These are phyloP conservation scores for Hyperoplus immaculatus DNA, from an alignment of 2,797 vertebrate species.

Conservation along the genomic window DNA sequence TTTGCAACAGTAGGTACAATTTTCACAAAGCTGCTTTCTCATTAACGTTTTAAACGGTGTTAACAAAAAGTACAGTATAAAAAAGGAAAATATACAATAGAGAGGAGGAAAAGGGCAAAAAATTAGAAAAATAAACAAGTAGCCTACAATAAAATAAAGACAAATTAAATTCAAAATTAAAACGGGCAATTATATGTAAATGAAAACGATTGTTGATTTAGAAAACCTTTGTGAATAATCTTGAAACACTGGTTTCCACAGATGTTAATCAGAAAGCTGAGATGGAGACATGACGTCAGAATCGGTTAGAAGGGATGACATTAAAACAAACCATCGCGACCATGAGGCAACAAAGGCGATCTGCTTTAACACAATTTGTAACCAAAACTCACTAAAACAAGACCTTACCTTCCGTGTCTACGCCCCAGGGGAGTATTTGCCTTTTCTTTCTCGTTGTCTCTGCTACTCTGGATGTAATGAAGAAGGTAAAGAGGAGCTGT, in stretches of 20 bases:
- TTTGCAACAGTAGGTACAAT: background rate
- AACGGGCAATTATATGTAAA: background rate
- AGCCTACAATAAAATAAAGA: background rate
- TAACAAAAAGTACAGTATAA: background rate
- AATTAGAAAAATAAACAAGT: background rate
- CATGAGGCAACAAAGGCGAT: background rate
- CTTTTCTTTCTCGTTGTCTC: constrained; percentile 3
- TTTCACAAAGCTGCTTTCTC: background rate
- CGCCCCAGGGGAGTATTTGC: background rate
- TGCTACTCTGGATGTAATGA: background rate
- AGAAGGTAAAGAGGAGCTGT: constrained; percentile 37
- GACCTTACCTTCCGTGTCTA: constrained; percentile 29
- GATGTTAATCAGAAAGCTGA: background rate
- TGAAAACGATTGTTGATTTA: background rate
- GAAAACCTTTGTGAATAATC: too few relatives aligned
- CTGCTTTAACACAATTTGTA: too few relatives aligned
- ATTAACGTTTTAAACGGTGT: background rate
- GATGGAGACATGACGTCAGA: constrained; percentile 43
- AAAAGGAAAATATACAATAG: background rate
- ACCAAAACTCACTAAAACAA: too few relatives aligned
- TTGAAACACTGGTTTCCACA: background rate
- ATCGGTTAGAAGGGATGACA: constrained; percentile 4
- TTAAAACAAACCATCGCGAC: background rate
- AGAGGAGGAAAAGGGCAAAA: background rate
- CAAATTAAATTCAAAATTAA: background rate